Base-by-base conservation (phyloP, 1,140 invertebrate species). In the Papilio aristodemus region DNA sequence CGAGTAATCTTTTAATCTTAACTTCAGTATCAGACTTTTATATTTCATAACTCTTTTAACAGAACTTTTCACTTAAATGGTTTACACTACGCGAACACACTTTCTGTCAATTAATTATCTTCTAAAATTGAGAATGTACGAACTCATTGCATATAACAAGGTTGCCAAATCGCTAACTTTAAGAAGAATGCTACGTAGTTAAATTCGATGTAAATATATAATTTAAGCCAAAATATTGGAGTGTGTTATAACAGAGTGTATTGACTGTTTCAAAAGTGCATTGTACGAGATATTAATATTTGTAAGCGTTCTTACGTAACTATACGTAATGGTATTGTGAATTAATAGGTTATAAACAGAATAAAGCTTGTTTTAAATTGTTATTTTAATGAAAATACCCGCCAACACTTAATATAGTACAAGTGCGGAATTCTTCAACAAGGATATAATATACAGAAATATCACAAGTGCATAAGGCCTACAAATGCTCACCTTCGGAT, bases 311-410 rank as follows among this genome's bases (percentile, higher is more conserved):
- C 73, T 69, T 78, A 79, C 80, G 76, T 86, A 78, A 79, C 69
- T 75, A 77, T 77, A 80, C 77, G 77, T 86, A 76, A 81, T 66
- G 70, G 76, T 78, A 84, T 70, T 81, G 79, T 79, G 77, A 73
- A 78, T 78, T 77, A 83, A 76, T 91, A 91, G 87, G 76, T 77
- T 80, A 84, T 82, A 74, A 73, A 79, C 43, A 79, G 81, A 90
- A 90, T 91, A 91, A 89, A 91, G 89, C 89, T 91, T 91, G 89
- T 91, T 90, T 89, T 87, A 85, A 89, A 87, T 62, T 78, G 67
- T 37, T 39, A 68, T 79, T 68, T 68, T 71, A 68, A 67, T 68
- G 68, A 43, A 59, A 66, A 11, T 19, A 32, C 25, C 41, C 43
- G 13, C 11, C n/a, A 32, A 8, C 17, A 50, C 6, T 13, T 13